phyloP scores from a whole-genome alignment of 2,797 vertebrate genomes.

The Trematomus bernacchii region DNA sequence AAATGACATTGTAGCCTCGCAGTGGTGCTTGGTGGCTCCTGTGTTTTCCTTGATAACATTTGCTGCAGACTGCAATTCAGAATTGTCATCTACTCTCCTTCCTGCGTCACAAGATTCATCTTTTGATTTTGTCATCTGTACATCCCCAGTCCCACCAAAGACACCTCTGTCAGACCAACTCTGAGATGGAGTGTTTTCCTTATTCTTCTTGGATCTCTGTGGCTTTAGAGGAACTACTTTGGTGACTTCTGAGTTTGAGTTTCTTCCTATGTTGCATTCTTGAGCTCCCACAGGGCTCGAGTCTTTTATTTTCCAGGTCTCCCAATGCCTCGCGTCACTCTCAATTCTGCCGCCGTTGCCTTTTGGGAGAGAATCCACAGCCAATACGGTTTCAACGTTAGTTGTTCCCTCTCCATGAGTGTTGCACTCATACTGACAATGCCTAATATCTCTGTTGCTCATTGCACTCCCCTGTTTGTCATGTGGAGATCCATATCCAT shows the following conservation, averaged over 20 bases:
- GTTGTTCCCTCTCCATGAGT: slow-evolving; percentile 41
- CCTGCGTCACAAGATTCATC: slow-evolving; percentile 54
- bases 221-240: slow-evolving; percentile 86
- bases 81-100: slow-evolving; percentile 44
- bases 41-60: slow-evolving; percentile 42
- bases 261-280: slow-evolving; percentile 62
- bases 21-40: slow-evolving; percentile 20
- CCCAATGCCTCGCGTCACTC: slow-evolving; percentile 36
- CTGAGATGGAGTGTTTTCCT: slow-evolving; percentile 73
- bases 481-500: slow-evolving; percentile 74
- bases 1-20: slow-evolving; percentile 16
- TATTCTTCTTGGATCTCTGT: slow-evolving; percentile 86
- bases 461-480: slow-evolving; percentile 50
- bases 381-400: slow-evolving; percentile 37
- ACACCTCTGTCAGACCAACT: slow-evolving; percentile 46
- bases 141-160: slow-evolving; percentile 44
- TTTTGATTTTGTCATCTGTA: slow-evolving; percentile 55
- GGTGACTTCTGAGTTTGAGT: slow-evolving; percentile 69
- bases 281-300: slow-evolving; percentile 50
- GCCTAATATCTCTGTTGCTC: slow-evolving; percentile 48
- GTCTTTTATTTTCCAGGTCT: slow-evolving; percentile 62
- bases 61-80: slow-evolving; percentile 23
- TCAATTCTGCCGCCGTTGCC: slow-evolving; percentile 25
- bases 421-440: slow-evolving; percentile 39
- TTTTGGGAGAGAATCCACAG: slow-evolving; percentile 42